These are phyloP conservation scores for Chromobotia macracanthus DNA, from an alignment of 2,797 vertebrate genomes.

Conservation along the genomic window DNA sequence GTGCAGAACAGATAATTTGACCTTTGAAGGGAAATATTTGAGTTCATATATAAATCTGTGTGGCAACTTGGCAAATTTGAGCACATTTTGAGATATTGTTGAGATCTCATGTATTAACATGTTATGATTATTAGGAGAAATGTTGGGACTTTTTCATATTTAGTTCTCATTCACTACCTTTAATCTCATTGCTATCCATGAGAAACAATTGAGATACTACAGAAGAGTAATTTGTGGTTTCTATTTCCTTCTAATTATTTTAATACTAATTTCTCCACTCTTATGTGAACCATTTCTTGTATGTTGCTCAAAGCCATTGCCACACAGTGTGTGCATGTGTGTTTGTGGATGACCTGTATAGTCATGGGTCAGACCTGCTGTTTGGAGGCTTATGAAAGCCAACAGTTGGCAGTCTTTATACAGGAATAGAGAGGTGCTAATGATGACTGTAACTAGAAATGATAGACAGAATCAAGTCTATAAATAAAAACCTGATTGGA, in stretches of 20 bases:
- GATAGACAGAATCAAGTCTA: slow-evolving; percentile 52
- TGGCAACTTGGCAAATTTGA: too few species aligned
- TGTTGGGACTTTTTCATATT: too few species aligned
- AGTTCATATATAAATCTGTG: too few species aligned
- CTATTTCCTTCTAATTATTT: neutral
- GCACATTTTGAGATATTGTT: too few species aligned
- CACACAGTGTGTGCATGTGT: slow-evolving; percentile 24
- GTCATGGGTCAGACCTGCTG: slow-evolving; percentile 48
- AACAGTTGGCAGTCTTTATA: slow-evolving; percentile 56
- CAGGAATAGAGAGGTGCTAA: slow-evolving; percentile 54
- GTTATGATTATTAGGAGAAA: too few species aligned
- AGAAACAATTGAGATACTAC: too few species aligned
- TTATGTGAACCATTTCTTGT: slow-evolving; percentile 4
- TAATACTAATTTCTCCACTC: neutral
- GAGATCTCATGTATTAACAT: too few species aligned
- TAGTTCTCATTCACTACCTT: too few species aligned
- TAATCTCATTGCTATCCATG: too few species aligned
- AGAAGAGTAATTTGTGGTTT: too few species aligned
- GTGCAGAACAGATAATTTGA: too few species aligned
- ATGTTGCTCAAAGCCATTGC: neutral
- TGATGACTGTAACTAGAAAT: slow-evolving; percentile 55
- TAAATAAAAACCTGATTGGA: slow-evolving; percentile 54
- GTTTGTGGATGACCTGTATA: slow-evolving; percentile 43
- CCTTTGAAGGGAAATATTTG: too few species aligned
- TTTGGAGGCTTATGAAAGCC: slow-evolving; percentile 35